Conservation (phyloP, 1,140 invertebrate genomes). For the Procambarus clarkii region DNA sequence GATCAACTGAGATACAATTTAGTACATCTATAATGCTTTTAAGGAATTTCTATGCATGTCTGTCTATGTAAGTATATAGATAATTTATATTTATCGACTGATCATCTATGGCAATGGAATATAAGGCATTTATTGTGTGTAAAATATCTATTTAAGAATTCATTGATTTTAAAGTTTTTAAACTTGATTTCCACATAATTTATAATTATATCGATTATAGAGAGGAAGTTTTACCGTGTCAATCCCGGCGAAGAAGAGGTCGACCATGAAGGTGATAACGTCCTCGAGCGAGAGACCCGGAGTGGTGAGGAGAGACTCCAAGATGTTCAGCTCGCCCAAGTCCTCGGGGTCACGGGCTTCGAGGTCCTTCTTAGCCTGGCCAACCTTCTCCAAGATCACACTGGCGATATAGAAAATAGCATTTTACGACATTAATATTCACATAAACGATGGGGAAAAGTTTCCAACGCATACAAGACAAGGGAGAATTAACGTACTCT, state of each 20-base stretch:
- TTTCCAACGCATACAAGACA: background rate
- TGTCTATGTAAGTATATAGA: too few species aligned
- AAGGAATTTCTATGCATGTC: too few species aligned
- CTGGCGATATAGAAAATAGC: background rate
- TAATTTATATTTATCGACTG: too few species aligned
- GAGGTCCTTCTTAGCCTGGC: background rate
- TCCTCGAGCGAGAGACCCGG: background rate
- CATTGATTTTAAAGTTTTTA: too few species aligned
- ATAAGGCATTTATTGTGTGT: too few species aligned
- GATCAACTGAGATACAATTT: too few species aligned
- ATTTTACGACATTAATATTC: background rate
- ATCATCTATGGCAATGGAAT: too few species aligned
- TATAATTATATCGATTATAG: too few species aligned
- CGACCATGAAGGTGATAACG: background rate
- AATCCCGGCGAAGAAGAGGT: background rate
- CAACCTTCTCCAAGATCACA: background rate
- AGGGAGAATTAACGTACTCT: background rate
- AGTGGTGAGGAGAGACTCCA: background rate
- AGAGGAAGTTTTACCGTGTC: background rate
- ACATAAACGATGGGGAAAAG: too few species aligned
- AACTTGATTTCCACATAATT: too few species aligned
- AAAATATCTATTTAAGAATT: too few species aligned
- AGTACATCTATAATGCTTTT: too few species aligned
- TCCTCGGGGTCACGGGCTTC: background rate
- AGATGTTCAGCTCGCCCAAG: background rate